Conservation (phyloP, 2,113 vertebrate species). For the Chlamydotis undulata region DNA sequence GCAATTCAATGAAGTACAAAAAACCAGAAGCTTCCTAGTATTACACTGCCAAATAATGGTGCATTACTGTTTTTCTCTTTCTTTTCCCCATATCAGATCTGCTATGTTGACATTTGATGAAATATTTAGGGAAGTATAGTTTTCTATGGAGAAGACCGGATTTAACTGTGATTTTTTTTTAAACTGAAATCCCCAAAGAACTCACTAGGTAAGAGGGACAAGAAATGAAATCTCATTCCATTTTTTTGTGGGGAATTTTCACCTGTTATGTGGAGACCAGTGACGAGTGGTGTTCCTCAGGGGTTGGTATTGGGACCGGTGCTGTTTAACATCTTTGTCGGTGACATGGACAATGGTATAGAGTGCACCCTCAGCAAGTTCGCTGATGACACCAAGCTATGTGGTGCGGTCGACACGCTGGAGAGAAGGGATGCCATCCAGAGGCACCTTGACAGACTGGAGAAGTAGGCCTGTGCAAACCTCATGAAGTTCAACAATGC, state of each 20-base stretch:
- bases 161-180: not conserved
- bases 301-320: no score
- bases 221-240: not conserved
- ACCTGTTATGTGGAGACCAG: not conserved
- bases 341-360: no score
- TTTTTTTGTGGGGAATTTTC: not conserved
- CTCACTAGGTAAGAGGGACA: not conserved
- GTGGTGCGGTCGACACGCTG: no score
- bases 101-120: not conserved
- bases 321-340: no score
- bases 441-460: no score
- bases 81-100: not conserved
- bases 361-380: no score
- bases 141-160: not conserved
- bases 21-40: not conserved
- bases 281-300: no score
- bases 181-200: slow-evolving; percentile 6
- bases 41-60: not conserved
- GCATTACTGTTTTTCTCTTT: not conserved
- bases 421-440: no score
- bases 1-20: not conserved
- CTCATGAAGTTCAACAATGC: no score
- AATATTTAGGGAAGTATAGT: not conserved
- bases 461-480: no score
- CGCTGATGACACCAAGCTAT: no score